A percentile compares a stretch with the other conserved stretches of the same genome.
phyloP scores from a whole-genome alignment of 1,140 invertebrate species.

The Theocolax elegans region DNA sequence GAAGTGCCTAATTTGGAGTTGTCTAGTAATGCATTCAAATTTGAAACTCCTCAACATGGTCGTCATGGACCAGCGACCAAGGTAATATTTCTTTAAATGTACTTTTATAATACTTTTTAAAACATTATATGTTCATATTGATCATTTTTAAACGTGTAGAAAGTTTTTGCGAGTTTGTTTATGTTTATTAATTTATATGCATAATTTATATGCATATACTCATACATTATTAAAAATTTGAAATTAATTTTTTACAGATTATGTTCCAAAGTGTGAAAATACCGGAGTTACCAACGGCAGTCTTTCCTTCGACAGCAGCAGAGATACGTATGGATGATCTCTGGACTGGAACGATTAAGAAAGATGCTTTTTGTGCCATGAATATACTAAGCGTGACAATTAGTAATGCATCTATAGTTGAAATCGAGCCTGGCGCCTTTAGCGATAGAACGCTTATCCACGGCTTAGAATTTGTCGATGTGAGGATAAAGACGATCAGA shows the following conservation, averaged over 20 bases:
- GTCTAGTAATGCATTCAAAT: slow-evolving; percentile 71
- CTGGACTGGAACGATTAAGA: slow-evolving; percentile 68
- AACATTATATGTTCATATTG: no score
- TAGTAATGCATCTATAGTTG: slow-evolving; percentile 71
- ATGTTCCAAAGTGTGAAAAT: slow-evolving; percentile 73
- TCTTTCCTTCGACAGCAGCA: slow-evolving; percentile 74
- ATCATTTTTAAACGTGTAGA: no score
- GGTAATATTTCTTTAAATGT: slow-evolving; percentile 52
- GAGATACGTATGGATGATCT: slow-evolving; percentile 72
- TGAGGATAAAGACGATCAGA: slow-evolving; percentile 69
- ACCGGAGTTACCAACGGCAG: slow-evolving; percentile 69
- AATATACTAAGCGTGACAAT: slow-evolving; percentile 73
- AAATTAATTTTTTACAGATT: slow-evolving; percentile 70
- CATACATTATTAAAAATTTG: background rate
- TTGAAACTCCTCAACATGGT: slow-evolving; percentile 69
- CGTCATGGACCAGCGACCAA: slow-evolving; percentile 71
- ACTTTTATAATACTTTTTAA: background rate
- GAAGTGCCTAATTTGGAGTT: slow-evolving; percentile 70
- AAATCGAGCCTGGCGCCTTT: slow-evolving; percentile 74
- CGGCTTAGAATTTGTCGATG: slow-evolving; percentile 72
- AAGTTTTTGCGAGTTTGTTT: no score
- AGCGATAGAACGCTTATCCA: slow-evolving; percentile 73
- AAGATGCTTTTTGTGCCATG: slow-evolving; percentile 75
- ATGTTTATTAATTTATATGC: no score
- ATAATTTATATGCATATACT: no score